Evolutionary conservation across 2,797 vertebrate species (phyloP), one percentile per base, ranked within the genome.

Genomic region (Rachycentron canadum): DNA sequence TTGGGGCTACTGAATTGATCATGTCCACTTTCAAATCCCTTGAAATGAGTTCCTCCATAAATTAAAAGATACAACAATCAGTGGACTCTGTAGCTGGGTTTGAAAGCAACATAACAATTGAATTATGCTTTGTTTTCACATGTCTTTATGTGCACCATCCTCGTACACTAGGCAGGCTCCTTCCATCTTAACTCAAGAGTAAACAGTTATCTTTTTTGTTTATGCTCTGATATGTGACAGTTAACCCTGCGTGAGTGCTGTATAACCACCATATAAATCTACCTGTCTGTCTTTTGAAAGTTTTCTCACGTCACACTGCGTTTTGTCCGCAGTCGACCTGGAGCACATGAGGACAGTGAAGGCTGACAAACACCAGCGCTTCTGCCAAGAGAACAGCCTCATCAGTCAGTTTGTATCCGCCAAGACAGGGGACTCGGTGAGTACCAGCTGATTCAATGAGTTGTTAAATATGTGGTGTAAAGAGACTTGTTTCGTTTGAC

Each of bases 261-360:
- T 81, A 47, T 79, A 86, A 82, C 87, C 73, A 80, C 61, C 23
- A 7, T 45, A 88, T 91, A 80, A 76, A 30, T 81, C 82, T 30
- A 73, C 84, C 73, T 69, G 52, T 86, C 73, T 69, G 52, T 92
- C 84, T 76, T 62, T 52, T 73, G 79, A 75, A 62, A 14, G 63
- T 81, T 78, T 82, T 88, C 78, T 88, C 30, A 21, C 25, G 61
- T 83, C 64, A 68, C 19, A 1, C 81, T 88, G 71, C 66, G 70
- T 91, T 89, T 90, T 36, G 58, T 93, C 91, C 94, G 73, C 91
- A 99, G 98, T 98, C 93, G 98, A 99, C 94, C 93, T 99, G 95
- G 98, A 99, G 91, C 98, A 99, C 83, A 97, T 99, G 96, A 96
- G 97, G 89, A 97, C 97, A 52, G 97, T 99, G 89, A 99, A 99